phyloP scores from a whole-genome alignment of 1,140 invertebrate species.

The Oscheius sp. region DNA sequence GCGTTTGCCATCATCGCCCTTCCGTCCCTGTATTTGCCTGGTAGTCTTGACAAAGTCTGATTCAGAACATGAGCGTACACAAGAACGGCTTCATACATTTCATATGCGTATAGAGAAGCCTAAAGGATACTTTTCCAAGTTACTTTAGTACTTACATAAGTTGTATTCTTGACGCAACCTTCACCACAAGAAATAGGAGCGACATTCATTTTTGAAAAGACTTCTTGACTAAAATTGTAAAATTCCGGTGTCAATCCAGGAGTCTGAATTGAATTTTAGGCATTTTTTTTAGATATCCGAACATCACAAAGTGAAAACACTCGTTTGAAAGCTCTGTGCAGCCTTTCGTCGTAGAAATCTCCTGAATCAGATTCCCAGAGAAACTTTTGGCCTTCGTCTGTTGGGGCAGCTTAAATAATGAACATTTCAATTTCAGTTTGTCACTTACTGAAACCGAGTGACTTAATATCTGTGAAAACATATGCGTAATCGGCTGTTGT shows the following conservation, averaged over 20 bases:
- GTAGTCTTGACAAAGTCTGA: neutral
- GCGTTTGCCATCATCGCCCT: neutral
- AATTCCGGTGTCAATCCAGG: neutral
- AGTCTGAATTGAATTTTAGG: neutral
- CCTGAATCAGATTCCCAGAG: neutral
- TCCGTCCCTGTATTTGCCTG: neutral
- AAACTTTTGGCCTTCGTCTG: neutral
- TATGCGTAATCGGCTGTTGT: neutral
- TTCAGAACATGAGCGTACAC: neutral
- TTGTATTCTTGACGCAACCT: neutral
- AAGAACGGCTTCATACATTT: neutral
- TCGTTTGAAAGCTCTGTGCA: neutral
- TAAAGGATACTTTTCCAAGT: neutral
- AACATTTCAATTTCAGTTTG: neutral
- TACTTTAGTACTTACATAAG: neutral
- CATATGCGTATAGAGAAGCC: neutral
- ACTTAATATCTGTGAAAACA: neutral
- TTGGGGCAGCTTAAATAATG: neutral
- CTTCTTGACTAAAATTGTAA: neutral
- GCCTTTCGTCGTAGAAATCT: neutral
- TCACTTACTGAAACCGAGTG: neutral
- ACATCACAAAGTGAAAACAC: neutral
- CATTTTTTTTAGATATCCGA: neutral
- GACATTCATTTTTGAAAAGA: neutral
- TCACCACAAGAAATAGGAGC: neutral